These are phyloP conservation scores for Mastomys natalensis DNA, from an alignment of 2,113 vertebrate species.

Conservation along the genomic window DNA sequence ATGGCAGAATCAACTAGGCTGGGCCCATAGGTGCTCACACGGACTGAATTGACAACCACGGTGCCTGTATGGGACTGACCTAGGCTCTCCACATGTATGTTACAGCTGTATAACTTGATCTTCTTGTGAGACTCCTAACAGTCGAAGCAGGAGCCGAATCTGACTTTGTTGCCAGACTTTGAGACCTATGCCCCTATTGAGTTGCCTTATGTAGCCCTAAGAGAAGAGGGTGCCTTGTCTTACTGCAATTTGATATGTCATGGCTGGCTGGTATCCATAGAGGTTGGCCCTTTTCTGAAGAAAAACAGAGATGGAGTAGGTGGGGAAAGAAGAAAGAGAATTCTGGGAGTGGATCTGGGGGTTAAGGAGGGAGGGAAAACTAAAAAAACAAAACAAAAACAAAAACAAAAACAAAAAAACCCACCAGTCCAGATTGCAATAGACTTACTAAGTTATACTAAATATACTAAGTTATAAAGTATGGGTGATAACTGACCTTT, in stretches of 20 bases:
- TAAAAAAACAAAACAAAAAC: not conserved
- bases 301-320: not conserved
- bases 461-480: no score
- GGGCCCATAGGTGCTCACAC: not conserved
- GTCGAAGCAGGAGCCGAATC: not conserved
- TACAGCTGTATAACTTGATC: not conserved
- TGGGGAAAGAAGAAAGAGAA: not conserved
- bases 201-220: not conserved
- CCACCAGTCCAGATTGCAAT: not conserved
- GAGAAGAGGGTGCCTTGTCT: not conserved
- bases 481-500: not conserved
- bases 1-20: not conserved
- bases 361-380: not conserved
- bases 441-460: constrained; percentile 1
- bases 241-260: not conserved
- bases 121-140: not conserved
- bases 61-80: not conserved
- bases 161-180: not conserved
- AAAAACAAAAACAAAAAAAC: no score
- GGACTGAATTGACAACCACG: not conserved
- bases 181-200: not conserved
- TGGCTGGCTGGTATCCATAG: not conserved
- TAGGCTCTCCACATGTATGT: not conserved
- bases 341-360: not conserved
- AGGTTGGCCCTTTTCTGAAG: not conserved